A percentile compares a stretch with the other conserved stretches of the same genome.
phyloP scores from a whole-genome alignment of 2,888 invertebrate species.

The Cheilosia urbana region DNA sequence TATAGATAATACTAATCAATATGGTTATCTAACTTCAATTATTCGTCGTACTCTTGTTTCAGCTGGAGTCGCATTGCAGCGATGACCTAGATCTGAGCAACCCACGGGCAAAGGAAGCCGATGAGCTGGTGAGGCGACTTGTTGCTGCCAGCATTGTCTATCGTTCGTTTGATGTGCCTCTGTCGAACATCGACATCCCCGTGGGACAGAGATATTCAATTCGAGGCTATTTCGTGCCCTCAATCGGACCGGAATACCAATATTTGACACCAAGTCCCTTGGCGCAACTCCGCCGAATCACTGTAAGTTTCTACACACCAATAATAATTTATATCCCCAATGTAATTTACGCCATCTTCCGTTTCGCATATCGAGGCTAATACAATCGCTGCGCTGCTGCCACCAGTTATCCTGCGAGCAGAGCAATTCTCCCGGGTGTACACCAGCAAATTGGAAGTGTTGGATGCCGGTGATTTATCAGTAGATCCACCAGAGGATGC shows the following conservation, averaged over 20 bases:
- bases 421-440: conserved; percentile 77
- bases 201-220: conserved; percentile 77
- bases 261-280: conserved; percentile 79
- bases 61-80: conserved; percentile 75
- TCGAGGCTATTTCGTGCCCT: conserved; percentile 79
- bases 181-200: conserved; percentile 76
- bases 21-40: conserved; percentile 37
- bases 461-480: conserved; percentile 77
- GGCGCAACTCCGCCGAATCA: conserved; percentile 77
- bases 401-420: conserved; percentile 76
- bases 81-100: conserved; percentile 60
- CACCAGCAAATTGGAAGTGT: conserved; percentile 77
- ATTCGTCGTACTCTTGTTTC: conserved; percentile 11
- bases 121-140: conserved; percentile 75
- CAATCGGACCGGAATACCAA: conserved; percentile 77
- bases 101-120: conserved; percentile 67
- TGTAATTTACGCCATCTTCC: conserved; percentile 38
- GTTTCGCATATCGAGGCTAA: conserved; percentile 65
- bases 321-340: conserved; percentile 40
- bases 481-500: conserved; percentile 76
- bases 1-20: too few species aligned
- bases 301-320: conserved; percentile 73
- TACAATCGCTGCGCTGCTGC: conserved; percentile 55
- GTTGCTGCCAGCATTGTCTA: conserved; percentile 78
- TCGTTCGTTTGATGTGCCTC: conserved; percentile 76